Evolutionary conservation across 2,797 vertebrate genomes (phyloP), one percentile per base, ranked within the genome.

Genomic region (Hippocampus kuda): DNA sequence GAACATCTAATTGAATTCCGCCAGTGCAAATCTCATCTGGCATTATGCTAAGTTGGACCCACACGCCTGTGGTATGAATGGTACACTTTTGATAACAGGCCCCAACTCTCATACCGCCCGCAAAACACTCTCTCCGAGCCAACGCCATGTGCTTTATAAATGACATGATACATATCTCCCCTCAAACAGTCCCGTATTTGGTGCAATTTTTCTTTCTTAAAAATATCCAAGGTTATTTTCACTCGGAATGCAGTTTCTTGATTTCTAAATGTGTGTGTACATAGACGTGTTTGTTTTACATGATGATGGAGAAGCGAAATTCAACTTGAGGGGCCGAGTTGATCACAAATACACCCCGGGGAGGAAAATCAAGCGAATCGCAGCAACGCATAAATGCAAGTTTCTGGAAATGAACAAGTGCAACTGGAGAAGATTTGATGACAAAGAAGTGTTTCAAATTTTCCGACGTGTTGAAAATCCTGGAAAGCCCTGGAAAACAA

Each of bases 1-100:
- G 73, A 75, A 77, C 76, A 83, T 84, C 72, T 84, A 83, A 87
- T 89, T 87, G 81, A 84, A 88, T 84, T 87, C 87, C 78, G 79
- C 60, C 72, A 74, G 77, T 81, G 85, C 78, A 82, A 87, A 85
- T 85, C 85, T 90, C 75, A 72, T 46, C 48, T 56, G 51, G 80
- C 77, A 80, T 86, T 85, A 87, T 85, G 82, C 83, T 78, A 83
- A 86, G 76, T 79, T 77, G 71, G 73, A 87, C 83, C 79, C 77
- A 79, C 80, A 72, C 76, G 77, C 78, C 78, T 24, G 57, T 66
- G 34, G 75, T 72, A 74, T 86, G 82, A 89, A 87, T 82, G 84
- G 83, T 88, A 84, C 77, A 68, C 74, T 81, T 82, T 80, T 80
- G 83, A 87, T 87, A 88, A 84, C 78, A 79, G 78, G 71, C 71